phyloP scores from a whole-genome alignment of 2,888 invertebrate species.

The Anodontia alba region DNA sequence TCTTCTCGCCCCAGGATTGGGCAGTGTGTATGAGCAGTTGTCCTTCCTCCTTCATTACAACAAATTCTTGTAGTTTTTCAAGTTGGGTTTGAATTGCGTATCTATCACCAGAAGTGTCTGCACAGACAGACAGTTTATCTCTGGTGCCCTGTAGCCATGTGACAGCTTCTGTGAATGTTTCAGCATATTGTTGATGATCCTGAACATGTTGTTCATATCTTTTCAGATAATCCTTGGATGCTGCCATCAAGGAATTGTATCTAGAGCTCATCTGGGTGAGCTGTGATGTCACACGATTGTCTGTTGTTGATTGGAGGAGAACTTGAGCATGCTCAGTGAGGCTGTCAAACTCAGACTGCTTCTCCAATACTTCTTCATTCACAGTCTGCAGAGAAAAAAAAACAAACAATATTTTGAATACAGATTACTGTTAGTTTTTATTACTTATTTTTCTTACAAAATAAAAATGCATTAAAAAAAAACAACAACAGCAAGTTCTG shows the following conservation, averaged over 20 bases:
- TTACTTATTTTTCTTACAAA: too few species aligned
- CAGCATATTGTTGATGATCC: conserved; percentile 94
- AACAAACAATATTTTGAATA: background rate
- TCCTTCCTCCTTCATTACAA: conserved; percentile 96
- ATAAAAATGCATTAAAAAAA: too few species aligned
- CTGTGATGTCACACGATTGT: conserved; percentile 81
- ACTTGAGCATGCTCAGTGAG: conserved; percentile 80
- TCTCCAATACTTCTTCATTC: conserved; percentile 74
- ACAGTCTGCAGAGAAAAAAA: conserved; percentile 60
- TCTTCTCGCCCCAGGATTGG: conserved; percentile 95
- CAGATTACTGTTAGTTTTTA: too few species aligned
- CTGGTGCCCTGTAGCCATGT: conserved; percentile 94
- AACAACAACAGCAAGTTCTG: too few species aligned
- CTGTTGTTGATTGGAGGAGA: conserved; percentile 81
- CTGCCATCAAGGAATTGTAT: conserved; percentile 77
- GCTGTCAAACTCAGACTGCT: conserved; percentile 79
- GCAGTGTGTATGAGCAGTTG: conserved; percentile 94
- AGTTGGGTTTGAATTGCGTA: conserved; percentile 80
- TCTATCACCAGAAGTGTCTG: conserved; percentile 88
- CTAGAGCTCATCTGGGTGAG: conserved; percentile 81
- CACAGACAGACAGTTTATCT: conserved; percentile 94
- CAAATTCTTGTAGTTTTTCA: conserved; percentile 87
- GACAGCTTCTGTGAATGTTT: conserved; percentile 89
- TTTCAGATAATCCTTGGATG: conserved; percentile 82
- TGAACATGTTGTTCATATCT: conserved; percentile 91